Evolutionary conservation across 2,888 invertebrate species (phyloP).

Genomic region (Pocota personata): DNA sequence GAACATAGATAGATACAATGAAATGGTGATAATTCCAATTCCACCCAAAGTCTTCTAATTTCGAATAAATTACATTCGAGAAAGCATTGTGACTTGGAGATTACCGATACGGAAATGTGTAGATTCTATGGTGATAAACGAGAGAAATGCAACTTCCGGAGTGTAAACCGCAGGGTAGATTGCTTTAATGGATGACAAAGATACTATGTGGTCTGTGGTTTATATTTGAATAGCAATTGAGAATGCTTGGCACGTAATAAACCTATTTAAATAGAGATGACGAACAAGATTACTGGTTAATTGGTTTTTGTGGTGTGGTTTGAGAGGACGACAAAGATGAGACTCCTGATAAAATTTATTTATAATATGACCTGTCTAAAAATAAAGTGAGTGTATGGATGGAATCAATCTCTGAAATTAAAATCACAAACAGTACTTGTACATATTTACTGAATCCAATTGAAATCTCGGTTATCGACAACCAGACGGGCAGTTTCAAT

Average conservation of each 20-base stretch:
- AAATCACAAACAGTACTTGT: too few relatives aligned
- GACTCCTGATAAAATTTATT: too few relatives aligned
- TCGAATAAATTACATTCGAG: constrained; percentile 37
- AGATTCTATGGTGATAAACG: neutral
- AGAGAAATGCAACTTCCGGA: constrained; percentile 28
- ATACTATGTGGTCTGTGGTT: constrained; percentile 18
- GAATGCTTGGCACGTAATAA: neutral
- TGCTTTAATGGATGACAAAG: constrained; percentile 36
- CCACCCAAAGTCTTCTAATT: neutral
- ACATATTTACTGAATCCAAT: too few relatives aligned
- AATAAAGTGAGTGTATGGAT: too few relatives aligned
- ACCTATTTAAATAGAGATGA: neutral
- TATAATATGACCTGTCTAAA: too few relatives aligned
- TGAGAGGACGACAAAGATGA: too few relatives aligned
- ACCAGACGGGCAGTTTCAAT: too few relatives aligned
- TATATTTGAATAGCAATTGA: constrained; percentile 26
- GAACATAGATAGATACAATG: neutral
- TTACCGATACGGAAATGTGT: constrained; percentile 17
- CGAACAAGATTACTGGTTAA: neutral
- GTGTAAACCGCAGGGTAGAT: neutral
- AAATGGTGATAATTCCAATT: neutral
- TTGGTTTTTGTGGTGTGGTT: neutral
- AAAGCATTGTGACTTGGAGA: neutral
- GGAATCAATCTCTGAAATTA: too few relatives aligned
- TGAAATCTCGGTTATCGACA: too few relatives aligned